phyloP scores from a whole-genome alignment of 2,888 invertebrate genomes.

The Isotomurus palustris region DNA sequence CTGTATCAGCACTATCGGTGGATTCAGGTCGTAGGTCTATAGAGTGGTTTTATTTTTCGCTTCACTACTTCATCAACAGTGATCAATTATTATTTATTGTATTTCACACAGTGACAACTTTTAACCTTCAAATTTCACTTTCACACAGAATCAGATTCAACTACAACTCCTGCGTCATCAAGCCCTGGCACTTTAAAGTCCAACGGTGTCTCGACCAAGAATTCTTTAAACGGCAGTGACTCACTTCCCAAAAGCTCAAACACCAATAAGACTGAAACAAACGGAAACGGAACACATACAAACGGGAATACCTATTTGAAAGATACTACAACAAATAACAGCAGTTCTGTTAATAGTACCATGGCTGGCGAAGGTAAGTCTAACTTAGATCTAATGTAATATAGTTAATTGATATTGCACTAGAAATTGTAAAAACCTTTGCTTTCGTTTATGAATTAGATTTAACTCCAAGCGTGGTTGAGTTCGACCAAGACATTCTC shows the following conservation, averaged over 20 bases:
- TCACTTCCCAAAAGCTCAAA: not conserved
- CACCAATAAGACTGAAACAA: not conserved
- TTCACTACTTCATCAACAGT: no score
- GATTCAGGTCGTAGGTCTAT: no score
- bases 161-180: not conserved
- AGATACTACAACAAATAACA: no score
- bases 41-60: no score
- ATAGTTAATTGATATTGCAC: no score
- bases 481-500: constrained; percentile 45
- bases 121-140: no score
- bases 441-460: constrained; percentile 18
- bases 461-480: constrained; percentile 37
- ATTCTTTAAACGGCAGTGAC: not conserved
- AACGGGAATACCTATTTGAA: no score
- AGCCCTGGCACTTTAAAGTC: not conserved
- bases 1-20: no score
- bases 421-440: no score
- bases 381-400: not conserved
- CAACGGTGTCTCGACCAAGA: not conserved
- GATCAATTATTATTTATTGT: no score
- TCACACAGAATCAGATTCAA: not conserved
- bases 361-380: not conserved
- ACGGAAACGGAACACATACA: not conserved
- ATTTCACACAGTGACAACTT: no score
- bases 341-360: not conserved